Base-by-base conservation (phyloP, 2,888 invertebrate genomes). In the Apamea monoglypha region DNA sequence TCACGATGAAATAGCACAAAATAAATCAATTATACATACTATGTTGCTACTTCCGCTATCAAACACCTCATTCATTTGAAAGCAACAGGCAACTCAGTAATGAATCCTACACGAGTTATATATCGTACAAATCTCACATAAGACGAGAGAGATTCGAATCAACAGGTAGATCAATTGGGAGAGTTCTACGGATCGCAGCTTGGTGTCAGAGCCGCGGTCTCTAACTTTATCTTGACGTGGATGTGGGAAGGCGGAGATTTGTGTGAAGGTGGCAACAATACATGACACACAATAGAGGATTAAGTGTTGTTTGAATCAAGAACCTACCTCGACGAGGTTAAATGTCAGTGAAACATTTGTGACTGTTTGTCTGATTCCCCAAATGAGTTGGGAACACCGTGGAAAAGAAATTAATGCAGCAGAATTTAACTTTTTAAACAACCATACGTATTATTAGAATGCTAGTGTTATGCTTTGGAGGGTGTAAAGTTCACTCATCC, bases 161-260 rank as follows among this genome's bases (percentile, higher is more conserved):
- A 91, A 91, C 91, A 91, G 91, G 91, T 91, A 76, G 83, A 80
- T 88, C 85, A 82, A 83, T 83, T 84, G 70, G 76, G 82, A 85
- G 80, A 88, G 80, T 87, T 83, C 82, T 76, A 76, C 44, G 84
- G 73, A 90, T 90, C 84, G 84, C 74, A 73, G 86, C 85, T 89
- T 80, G 87, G 78, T 70, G 85, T 80, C 85, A 80, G 78, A 78
- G 66, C n/a, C 56, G 68, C 78, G 71, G 75, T 72, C 36, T 80
- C 67, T 73, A 77, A 83, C 81, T 87, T 84, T 81, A 80, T 89
- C 78, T 82, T 70, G 53, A 59, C 81, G 14, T 56, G 8, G 78
- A 87, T 6, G 16, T 80, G 0, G 0, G 8, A 85, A 21, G 4
- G 4, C 2, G 5, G 6, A 71, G n/a, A 18, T 10, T 59, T 50